phyloP scores from a whole-genome alignment of 2,888 invertebrate species.

The Phaonia tiefii region DNA sequence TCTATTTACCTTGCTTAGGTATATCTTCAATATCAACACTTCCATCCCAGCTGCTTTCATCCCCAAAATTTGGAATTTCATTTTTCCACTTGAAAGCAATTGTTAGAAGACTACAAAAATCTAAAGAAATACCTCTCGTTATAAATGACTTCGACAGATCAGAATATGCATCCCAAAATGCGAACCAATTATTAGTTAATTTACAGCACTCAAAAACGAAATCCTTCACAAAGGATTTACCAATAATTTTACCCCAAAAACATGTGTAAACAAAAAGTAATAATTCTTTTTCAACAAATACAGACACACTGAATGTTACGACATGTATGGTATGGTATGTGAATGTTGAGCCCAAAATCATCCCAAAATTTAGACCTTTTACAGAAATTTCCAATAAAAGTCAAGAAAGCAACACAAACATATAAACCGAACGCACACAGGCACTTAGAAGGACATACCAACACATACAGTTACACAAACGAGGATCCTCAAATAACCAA shows the following conservation, averaged over 20 bases:
- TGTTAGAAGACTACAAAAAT: too few relatives aligned
- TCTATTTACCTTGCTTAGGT: too few relatives aligned
- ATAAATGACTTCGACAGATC: too few relatives aligned
- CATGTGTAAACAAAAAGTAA: conserved; percentile 46
- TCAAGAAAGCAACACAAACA: conserved; percentile 49
- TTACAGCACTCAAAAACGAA: conserved; percentile 12
- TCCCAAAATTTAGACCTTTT: conserved; percentile 44
- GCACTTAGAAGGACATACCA: not conserved
- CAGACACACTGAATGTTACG: too few relatives aligned
- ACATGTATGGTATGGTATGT: not conserved
- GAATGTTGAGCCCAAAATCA: conserved; percentile 1
- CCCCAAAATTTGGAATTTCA: too few relatives aligned
- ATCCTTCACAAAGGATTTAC: conserved; percentile 22
- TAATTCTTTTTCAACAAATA: conserved; percentile 30
- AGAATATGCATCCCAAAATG: not conserved
- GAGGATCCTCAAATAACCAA: not conserved
- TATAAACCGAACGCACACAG: conserved; percentile 25
- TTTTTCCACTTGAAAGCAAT: too few relatives aligned
- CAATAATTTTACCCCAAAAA: conserved; percentile 27
- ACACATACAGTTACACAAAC: not conserved
- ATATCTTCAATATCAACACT: too few relatives aligned
- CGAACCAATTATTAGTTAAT: conserved; percentile 32
- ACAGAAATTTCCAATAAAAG: conserved; percentile 60
- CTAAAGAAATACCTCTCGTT: too few relatives aligned
- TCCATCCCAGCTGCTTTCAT: too few relatives aligned